phyloP scores from a whole-genome alignment of 2,113 vertebrate species.

The Tenebrosternarchus preto region DNA sequence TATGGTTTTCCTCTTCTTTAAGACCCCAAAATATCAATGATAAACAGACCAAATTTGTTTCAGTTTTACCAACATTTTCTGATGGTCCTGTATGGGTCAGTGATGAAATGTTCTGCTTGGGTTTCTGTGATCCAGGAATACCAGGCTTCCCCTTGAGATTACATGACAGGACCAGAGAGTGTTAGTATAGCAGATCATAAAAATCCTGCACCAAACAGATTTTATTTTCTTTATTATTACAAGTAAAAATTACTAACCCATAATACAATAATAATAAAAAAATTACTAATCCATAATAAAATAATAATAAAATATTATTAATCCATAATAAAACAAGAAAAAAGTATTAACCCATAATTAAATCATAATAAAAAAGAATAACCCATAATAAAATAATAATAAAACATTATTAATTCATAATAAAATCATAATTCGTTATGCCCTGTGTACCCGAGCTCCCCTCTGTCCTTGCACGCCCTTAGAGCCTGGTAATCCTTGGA shows the following conservation, averaged over 20 bases:
- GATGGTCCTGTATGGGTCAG: slow-evolving; percentile 26
- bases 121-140: slow-evolving; percentile 32
- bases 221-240: background rate
- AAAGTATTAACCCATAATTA: too few species aligned
- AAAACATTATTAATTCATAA: too few species aligned
- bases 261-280: too few species aligned
- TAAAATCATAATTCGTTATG: too few species aligned
- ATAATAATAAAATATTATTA: too few species aligned
- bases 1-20: too few species aligned
- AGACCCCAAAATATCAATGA: too few species aligned
- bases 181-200: background rate
- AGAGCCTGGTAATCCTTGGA: slow-evolving; percentile 60
- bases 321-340: too few species aligned
- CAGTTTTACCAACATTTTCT: slow-evolving; percentile 64
- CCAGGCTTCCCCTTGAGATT: slow-evolving; percentile 68
- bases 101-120: background rate
- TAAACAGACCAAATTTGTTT: background rate
- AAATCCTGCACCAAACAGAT: too few species aligned
- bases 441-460: slow-evolving; percentile 65
- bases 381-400: too few species aligned
- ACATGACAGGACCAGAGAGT: background rate
- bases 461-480: slow-evolving; percentile 70
- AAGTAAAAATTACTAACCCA: background rate
- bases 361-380: background rate
- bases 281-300: too few species aligned